Base-by-base conservation (phyloP, 2,797 vertebrate genomes). In the Bradypodion ventrale region DNA sequence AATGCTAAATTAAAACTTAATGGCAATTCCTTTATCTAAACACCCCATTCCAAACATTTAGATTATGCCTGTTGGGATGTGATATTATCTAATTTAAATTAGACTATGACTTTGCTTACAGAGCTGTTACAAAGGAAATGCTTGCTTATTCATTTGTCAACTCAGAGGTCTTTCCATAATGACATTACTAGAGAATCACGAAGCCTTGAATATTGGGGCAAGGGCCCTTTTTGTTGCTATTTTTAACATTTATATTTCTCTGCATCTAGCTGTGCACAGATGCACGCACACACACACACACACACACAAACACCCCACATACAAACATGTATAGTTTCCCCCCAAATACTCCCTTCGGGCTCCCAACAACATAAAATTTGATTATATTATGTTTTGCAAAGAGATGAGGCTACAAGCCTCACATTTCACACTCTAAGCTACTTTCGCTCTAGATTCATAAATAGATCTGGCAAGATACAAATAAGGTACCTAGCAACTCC, bases 21-120 rank as follows among this genome's bases (percentile, higher is more conserved):
- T 92, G 0, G n/a, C 91, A 88, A 85, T 89, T 92, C 86, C 90
- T 94, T 94, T 85, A 92, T 91, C 90, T 92, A 94, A 95, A 95
- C 85, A 94, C 84, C 92, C 88, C 49, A 93, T 92, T 92, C 89
- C 90, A 90, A 95, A 90, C 3, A 5, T 94, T 94, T 93, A 88
- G 75, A 87, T 90, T 88, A 78, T 93, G 83, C 80, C 89, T 75
- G 83, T 88, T 91, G 89, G 84, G 89, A 86, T 90, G 86, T 62
- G 73, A 21, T 3, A 77, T 83, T 87, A 85, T 87, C 92, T 92
- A 80, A 82, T 85, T 90, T 92, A 85, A 80, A 40, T 88, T 88
- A 83, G 83, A 77, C 72, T 10, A 25, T 65, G 32, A 82, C 3
- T 75, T 87, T 86, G 87, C 83, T 87, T 82, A 68, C 85, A 79